These are phyloP conservation scores for Crotalus viridis DNA, from an alignment of 2,113 vertebrate species.

Conservation along the genomic window DNA sequence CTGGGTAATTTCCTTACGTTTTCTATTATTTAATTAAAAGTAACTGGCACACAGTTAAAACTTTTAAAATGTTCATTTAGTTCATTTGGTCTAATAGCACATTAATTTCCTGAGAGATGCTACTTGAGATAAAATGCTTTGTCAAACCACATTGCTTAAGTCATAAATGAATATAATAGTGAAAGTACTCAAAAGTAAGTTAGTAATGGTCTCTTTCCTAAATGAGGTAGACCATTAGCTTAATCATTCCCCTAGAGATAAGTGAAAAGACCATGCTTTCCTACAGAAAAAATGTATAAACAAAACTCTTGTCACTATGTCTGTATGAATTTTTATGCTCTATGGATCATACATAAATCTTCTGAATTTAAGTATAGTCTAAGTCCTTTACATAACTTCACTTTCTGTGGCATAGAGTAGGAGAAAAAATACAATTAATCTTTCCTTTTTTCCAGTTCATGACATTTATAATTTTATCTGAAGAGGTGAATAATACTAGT, in stretches of 20 bases:
- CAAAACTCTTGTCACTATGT: background rate
- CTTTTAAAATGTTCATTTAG: conserved; percentile 61
- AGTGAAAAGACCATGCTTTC: conserved; percentile 14
- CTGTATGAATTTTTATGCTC: background rate
- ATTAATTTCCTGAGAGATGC: conserved; percentile 50
- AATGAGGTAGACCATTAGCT: conserved; percentile 36
- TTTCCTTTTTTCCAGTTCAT: background rate
- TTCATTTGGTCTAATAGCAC: conserved; percentile 49
- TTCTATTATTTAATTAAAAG: conserved; percentile 52
- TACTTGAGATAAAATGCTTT: conserved; percentile 58
- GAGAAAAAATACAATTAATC: background rate
- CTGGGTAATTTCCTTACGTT: conserved; percentile 29
- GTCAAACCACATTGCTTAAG: conserved; percentile 52
- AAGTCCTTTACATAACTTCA: background rate
- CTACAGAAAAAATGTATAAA: background rate
- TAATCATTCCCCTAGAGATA: conserved; percentile 28
- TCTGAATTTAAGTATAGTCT: background rate
- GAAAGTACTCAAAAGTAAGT: conserved; percentile 30
- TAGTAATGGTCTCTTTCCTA: conserved; percentile 36
- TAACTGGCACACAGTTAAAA: conserved; percentile 56
- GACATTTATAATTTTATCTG: background rate
- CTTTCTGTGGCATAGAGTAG: background rate
- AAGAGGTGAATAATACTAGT: background rate
- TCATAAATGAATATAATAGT: conserved; percentile 46
- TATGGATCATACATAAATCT: background rate